Percentiles rank a stretch among this genome's conserved stretches.
Evolutionary conservation across 2,888 invertebrate species (phyloP).

Genomic region (Neelides folsomi): DNA sequence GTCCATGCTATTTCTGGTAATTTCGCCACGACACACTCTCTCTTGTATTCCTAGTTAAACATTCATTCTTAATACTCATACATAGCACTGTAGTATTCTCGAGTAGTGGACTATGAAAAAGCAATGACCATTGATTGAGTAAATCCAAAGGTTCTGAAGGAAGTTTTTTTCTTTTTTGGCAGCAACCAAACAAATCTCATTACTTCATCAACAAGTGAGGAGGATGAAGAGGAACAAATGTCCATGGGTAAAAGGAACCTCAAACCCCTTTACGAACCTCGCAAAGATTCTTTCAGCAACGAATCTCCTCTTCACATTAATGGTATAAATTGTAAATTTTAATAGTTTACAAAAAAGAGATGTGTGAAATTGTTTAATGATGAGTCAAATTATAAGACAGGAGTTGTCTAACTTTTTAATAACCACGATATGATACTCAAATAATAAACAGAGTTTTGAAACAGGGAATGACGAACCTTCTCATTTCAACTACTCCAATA

Average conservation of each 20-base stretch:
- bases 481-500: no score
- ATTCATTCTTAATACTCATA: slow-evolving; percentile 4
- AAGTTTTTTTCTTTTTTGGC: slow-evolving; percentile 1
- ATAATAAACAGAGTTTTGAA: background rate
- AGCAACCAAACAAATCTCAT: slow-evolving; percentile 32
- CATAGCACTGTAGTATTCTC: slow-evolving; percentile 1
- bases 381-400: background rate
- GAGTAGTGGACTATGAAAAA: background rate
- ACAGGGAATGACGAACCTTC: background rate
- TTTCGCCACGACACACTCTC: background rate
- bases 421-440: background rate
- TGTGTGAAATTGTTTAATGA: background rate
- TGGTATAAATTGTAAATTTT: slow-evolving; percentile 17
- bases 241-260: slow-evolving; percentile 4
- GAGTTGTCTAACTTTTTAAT: background rate
- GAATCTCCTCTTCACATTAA: slow-evolving; percentile 26
- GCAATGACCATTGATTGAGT: background rate
- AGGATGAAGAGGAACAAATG: slow-evolving; percentile 24
- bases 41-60: background rate
- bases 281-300: slow-evolving; percentile 25
- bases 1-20: slow-evolving; percentile 34
- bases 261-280: slow-evolving; percentile 23
- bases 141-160: background rate
- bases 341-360: background rate
- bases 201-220: slow-evolving; percentile 31